Conservation (phyloP, 1,140 invertebrate genomes). For the Hydropsyche tenuis region DNA sequence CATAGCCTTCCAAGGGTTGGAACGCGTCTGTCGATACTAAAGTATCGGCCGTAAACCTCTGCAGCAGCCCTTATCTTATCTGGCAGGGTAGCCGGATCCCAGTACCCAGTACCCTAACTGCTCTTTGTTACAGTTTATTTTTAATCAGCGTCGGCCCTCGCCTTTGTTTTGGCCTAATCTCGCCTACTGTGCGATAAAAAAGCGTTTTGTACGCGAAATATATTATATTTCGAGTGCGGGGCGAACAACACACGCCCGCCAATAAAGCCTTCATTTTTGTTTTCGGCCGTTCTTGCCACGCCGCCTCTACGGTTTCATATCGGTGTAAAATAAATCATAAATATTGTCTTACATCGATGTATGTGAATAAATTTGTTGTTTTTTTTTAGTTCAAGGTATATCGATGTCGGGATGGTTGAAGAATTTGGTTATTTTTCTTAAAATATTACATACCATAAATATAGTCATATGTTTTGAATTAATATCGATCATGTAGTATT, state of each 20-base stretch:
- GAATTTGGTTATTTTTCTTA: too few species aligned
- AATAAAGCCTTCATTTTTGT: not conserved
- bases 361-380: too few species aligned
- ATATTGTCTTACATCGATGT: too few species aligned
- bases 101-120: constrained; percentile 33
- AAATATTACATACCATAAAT: too few species aligned
- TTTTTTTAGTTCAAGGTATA: too few species aligned
- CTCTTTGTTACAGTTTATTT: constrained; percentile 47
- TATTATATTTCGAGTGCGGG: not conserved
- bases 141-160: constrained; percentile 38
- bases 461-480: too few species aligned
- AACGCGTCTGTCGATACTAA: constrained; percentile 31
- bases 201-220: constrained; percentile 22
- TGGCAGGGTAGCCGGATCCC: not conserved
- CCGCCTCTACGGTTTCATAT: not conserved
- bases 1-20: too few species aligned
- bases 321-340: too few species aligned
- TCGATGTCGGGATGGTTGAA: too few species aligned
- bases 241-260: not conserved
- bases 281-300: not conserved
- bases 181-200: constrained; percentile 22
- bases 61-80: constrained; percentile 43
- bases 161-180: constrained; percentile 25
- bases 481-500: too few species aligned
- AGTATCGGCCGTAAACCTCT: constrained; percentile 41